Evolutionary conservation across 2,113 vertebrate species (phyloP).

Genomic region (Phyllostomus hastatus): DNA sequence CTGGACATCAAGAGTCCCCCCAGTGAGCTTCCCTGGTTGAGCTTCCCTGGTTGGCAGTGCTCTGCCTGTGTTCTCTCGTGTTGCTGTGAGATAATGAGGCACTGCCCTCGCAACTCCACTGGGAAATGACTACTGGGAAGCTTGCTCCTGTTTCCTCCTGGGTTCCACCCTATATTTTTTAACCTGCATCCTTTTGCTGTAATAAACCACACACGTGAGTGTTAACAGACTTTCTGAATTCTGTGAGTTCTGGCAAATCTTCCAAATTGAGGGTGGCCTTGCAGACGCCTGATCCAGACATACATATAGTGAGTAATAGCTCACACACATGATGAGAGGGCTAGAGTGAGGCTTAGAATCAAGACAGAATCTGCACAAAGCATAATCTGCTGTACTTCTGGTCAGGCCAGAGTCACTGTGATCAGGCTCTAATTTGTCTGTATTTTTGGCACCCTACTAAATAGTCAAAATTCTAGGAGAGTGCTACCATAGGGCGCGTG

Average conservation of each 20-base stretch:
- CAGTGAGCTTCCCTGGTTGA: neutral
- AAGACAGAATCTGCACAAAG: neutral
- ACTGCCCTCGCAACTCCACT: neutral
- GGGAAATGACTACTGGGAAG: neutral
- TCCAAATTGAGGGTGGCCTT: neutral
- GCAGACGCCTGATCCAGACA: too few species aligned
- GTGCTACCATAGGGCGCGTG: neutral
- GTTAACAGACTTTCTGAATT: conserved; percentile 4
- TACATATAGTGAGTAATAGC: neutral
- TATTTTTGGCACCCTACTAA: neutral
- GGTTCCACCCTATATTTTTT: neutral
- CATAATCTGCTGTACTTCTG: neutral
- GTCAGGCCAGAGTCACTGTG: neutral
- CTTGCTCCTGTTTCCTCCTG: neutral
- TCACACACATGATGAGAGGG: neutral
- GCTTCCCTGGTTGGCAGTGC: neutral
- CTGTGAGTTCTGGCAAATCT: neutral
- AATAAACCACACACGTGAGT: neutral
- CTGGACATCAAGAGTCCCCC: neutral
- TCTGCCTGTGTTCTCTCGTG: neutral
- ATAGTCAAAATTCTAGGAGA: neutral
- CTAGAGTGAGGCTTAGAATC: neutral
- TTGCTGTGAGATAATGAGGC: neutral
- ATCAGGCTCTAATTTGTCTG: neutral
- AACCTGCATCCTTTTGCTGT: neutral